Evolutionary conservation across 2,888 invertebrate genomes (phyloP).

Genomic region (Melinopterus prodromus): DNA sequence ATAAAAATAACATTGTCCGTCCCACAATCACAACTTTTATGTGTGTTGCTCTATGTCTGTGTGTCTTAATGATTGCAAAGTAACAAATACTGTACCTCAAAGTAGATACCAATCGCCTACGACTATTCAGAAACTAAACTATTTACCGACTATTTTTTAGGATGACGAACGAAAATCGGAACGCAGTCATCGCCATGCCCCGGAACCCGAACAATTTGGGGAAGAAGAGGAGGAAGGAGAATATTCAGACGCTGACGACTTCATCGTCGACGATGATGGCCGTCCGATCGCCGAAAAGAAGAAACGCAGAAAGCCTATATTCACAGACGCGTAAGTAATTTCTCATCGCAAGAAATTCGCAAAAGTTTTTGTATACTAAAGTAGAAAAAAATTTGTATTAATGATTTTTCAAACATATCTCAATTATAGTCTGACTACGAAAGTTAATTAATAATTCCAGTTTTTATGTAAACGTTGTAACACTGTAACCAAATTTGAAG

Average conservation of each 20-base stretch:
- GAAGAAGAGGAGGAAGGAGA: constrained; percentile 83
- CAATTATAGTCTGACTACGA: too few species aligned
- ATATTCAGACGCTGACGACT: constrained; percentile 91
- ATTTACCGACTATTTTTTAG: constrained; percentile 58
- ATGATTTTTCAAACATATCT: too few species aligned
- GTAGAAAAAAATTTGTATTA: too few species aligned
- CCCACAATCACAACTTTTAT: too few species aligned
- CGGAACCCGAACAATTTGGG: constrained; percentile 73
- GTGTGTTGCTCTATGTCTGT: too few species aligned
- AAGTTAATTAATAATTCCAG: too few species aligned
- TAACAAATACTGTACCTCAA: background rate
- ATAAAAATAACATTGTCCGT: too few species aligned
- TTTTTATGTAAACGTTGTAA: too few species aligned
- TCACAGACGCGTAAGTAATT: constrained; percentile 82
- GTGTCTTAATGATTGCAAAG: background rate
- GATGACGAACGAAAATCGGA: constrained; percentile 83
- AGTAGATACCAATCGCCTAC: background rate
- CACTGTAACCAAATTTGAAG: too few species aligned
- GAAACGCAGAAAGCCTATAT: constrained; percentile 82
- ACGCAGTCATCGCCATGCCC: constrained; percentile 67
- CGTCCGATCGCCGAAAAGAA: constrained; percentile 84
- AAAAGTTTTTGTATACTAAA: too few species aligned
- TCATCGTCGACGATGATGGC: constrained; percentile 97
- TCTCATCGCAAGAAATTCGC: constrained; percentile 15
- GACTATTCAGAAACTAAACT: background rate